phyloP scores from a whole-genome alignment of 2,797 vertebrate species.

The Hybognathus amarus region DNA sequence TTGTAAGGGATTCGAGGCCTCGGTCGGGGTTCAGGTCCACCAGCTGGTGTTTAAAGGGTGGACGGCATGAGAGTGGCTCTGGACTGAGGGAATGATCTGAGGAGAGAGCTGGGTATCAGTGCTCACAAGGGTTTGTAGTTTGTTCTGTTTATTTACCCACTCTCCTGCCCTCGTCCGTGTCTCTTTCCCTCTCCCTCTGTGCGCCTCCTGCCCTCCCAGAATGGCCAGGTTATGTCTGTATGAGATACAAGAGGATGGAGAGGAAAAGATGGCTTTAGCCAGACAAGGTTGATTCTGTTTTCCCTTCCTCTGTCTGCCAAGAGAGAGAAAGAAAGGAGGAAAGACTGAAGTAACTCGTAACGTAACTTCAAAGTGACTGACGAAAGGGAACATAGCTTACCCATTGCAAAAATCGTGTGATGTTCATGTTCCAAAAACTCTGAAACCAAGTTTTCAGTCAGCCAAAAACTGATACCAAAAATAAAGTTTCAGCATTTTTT shows the following conservation, averaged over 20 bases:
- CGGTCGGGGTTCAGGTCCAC: not conserved
- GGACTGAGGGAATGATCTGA: constrained; percentile 4
- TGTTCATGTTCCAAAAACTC: too few species aligned
- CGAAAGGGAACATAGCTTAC: not conserved
- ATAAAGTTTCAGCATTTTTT: not conserved
- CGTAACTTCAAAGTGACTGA: too few species aligned
- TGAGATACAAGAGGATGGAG: constrained; percentile 66
- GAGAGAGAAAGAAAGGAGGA: not conserved
- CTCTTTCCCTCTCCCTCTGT: constrained; percentile 22
- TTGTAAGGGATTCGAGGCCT: constrained; percentile 30
- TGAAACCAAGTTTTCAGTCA: not conserved
- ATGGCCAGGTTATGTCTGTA: constrained; percentile 52
- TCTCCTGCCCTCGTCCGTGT: constrained; percentile 8
- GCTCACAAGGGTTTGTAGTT: constrained; percentile 34
- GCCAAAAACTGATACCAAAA: not conserved
- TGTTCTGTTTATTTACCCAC: constrained; percentile 42
- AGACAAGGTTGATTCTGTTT: constrained; percentile 39
- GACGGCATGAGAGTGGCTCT: not conserved
- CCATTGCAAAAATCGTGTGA: not conserved
- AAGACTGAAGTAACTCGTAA: not conserved
- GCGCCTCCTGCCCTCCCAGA: constrained; percentile 24
- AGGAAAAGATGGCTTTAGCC: constrained; percentile 24
- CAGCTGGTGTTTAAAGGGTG: constrained; percentile 32
- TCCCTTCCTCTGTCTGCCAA: constrained; percentile 23
- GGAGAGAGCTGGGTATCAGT: constrained; percentile 43